Evolutionary conservation across 2,888 invertebrate genomes (phyloP), one percentile per base, ranked within the genome.

Genomic region (Diogma glabrata): DNA sequence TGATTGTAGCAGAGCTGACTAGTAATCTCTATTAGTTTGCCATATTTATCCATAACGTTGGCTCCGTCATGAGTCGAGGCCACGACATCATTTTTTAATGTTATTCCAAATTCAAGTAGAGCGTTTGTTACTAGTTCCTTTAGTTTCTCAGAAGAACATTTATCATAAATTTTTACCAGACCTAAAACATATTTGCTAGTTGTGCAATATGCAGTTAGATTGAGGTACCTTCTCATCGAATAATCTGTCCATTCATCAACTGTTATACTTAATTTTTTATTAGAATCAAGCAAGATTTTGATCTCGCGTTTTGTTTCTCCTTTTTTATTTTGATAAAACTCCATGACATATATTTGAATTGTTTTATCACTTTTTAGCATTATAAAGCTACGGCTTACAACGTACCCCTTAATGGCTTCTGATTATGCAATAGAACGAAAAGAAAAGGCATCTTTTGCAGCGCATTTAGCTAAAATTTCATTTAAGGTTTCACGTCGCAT

Each of bases 141-240:
- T 24, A 24, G 38, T 33, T 36, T 49, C 26, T 36, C 23, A 49
- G 49, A 36, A 49, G 24, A 36, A 40, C 36, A 33, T n/a, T 38
- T 49, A 38, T 38, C 40, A 36, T 38, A 19, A 49, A 49, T 49
- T 38, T 36, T 24, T 19, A 49, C 40, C 26, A 49, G 24, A 49
- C 49, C 20, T 40, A 49, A 40, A 26, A 24, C 49, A 49, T 38
- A 40, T 33, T 19, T n/a, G 23, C 20, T 23, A n/a, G n/a, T n/a
- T n/a, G n/a, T n/a, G n/a, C n/a, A n/a, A n/a, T n/a, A n/a, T 43
- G 43, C 43, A 38, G 49, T 49, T 14, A 49, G 16, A 49, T 49
- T 49, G 16, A 48, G 33, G 36, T 48, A 48, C 22, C 48, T 19
- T 36, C 23, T 33, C 20, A 49, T 22, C 22, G 49, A 17, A 22